Evolutionary conservation across 2,113 vertebrate species (phyloP).

Genomic region (Onychorhynchus coronatus): DNA sequence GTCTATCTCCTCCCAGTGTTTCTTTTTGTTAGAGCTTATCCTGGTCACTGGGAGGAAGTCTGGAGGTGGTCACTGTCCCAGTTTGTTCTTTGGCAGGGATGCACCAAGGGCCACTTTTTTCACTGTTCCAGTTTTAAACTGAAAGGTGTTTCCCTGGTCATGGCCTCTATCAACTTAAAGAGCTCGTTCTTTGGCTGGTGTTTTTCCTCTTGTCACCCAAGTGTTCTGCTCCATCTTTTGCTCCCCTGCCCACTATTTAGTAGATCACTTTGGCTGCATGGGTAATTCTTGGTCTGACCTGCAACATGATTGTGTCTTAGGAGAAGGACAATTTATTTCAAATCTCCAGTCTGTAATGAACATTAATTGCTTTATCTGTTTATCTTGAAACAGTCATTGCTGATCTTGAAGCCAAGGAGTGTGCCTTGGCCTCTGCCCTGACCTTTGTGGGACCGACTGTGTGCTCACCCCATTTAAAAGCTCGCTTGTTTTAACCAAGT

Average conservation of each 20-base stretch:
- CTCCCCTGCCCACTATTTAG: neutral
- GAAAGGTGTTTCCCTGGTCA: neutral
- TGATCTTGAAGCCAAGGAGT: neutral
- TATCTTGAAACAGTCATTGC: neutral
- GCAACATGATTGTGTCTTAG: neutral
- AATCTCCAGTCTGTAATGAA: neutral
- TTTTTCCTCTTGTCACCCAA: neutral
- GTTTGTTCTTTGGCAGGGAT: neutral
- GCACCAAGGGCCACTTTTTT: neutral
- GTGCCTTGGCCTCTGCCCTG: neutral
- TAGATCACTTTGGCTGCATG: neutral
- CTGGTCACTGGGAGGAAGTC: neutral
- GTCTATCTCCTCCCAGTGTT: neutral
- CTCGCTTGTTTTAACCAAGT: neutral
- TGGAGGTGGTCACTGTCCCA: neutral
- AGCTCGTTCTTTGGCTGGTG: neutral
- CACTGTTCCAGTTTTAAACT: neutral
- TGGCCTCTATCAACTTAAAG: neutral
- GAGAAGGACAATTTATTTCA: neutral
- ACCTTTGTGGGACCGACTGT: neutral
- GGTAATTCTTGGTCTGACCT: neutral
- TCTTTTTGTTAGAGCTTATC: neutral
- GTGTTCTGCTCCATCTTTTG: neutral
- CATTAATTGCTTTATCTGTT: neutral
- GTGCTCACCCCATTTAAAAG: neutral